These are phyloP conservation scores for Rotaria magnacalcarata DNA, from an alignment of 2,888 invertebrate species.

Conservation along the genomic window DNA sequence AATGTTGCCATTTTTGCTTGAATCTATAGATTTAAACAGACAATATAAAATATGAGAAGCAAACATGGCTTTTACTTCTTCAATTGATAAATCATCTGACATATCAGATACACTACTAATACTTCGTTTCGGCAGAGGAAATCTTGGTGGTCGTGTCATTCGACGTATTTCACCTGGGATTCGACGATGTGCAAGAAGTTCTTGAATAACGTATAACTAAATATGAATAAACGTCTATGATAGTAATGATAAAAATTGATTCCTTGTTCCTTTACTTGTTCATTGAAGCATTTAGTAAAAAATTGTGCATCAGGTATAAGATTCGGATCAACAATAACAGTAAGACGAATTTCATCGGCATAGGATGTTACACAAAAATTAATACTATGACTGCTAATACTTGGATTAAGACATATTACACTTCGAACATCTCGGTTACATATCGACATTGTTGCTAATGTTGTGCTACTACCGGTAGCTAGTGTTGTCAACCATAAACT, in stretches of 20 bases:
- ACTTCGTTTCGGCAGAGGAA: background rate
- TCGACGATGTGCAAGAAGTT: conserved; percentile 13
- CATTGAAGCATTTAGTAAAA: conserved; percentile 20
- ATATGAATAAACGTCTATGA: background rate
- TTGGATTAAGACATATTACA: conserved; percentile 43
- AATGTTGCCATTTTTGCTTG: conserved; percentile 15
- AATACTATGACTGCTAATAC: conserved; percentile 1
- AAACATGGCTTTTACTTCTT: background rate
- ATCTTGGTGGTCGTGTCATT: background rate
- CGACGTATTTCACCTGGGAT: conserved; percentile 31
- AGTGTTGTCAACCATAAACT: conserved; percentile 16
- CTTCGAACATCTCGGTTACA: conserved; percentile 42
- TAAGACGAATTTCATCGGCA: conserved; percentile 23
- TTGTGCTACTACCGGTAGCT: conserved; percentile 1
- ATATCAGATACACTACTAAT: conserved; percentile 20
- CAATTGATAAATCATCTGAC: conserved; percentile 20
- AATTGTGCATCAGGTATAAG: background rate
- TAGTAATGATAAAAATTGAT: background rate
- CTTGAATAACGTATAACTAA: background rate
- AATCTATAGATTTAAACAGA: background rate
- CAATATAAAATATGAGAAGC: background rate
- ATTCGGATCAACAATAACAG: conserved; percentile 11
- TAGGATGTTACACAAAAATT: conserved; percentile 25
- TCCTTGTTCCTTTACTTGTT: background rate
- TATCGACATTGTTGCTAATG: conserved; percentile 42